These are phyloP conservation scores for Drosophila sulfurigaster DNA, from an alignment of 1,140 invertebrate genomes.

Conservation along the genomic window DNA sequence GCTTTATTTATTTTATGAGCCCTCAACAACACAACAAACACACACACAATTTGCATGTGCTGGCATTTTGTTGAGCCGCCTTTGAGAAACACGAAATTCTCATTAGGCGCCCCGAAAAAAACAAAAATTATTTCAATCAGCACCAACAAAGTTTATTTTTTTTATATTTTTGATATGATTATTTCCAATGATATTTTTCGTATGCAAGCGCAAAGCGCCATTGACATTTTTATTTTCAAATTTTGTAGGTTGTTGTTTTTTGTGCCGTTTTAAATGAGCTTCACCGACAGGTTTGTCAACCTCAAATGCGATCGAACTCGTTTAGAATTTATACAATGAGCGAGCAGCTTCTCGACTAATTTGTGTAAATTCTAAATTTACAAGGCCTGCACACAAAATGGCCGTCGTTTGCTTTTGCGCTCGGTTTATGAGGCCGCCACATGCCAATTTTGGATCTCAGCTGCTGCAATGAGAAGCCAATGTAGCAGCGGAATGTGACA, in stretches of 20 bases:
- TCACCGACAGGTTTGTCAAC: conserved; percentile 64
- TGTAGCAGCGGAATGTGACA: no score
- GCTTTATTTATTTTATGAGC: conserved; percentile 72
- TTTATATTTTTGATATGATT: conserved; percentile 45
- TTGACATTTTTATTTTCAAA: conserved; percentile 50
- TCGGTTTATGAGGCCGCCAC: conserved; percentile 48
- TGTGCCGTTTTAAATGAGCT: conserved; percentile 55
- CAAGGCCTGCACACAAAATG: conserved; percentile 74
- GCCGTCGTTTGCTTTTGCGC: conserved; percentile 58
- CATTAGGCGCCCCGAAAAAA: conserved; percentile 62
- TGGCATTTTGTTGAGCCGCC: conserved; percentile 66
- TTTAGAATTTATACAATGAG: conserved; percentile 74
- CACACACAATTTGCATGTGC: conserved; percentile 66
- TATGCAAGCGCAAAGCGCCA: conserved; percentile 53
- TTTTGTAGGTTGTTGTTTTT: conserved; percentile 33
- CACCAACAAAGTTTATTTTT: conserved; percentile 46
- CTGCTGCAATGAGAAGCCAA: not conserved
- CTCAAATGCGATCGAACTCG: conserved; percentile 52
- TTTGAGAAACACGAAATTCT: conserved; percentile 72
- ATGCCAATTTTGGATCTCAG: conserved; percentile 40
- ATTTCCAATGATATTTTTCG: conserved; percentile 46
- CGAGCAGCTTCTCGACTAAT: conserved; percentile 60
- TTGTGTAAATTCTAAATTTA: conserved; percentile 77
- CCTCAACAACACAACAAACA: conserved; percentile 28
- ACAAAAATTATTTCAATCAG: conserved; percentile 33